Conservation (phyloP, 2,888 invertebrate species). For the Drosophila robusta region DNA sequence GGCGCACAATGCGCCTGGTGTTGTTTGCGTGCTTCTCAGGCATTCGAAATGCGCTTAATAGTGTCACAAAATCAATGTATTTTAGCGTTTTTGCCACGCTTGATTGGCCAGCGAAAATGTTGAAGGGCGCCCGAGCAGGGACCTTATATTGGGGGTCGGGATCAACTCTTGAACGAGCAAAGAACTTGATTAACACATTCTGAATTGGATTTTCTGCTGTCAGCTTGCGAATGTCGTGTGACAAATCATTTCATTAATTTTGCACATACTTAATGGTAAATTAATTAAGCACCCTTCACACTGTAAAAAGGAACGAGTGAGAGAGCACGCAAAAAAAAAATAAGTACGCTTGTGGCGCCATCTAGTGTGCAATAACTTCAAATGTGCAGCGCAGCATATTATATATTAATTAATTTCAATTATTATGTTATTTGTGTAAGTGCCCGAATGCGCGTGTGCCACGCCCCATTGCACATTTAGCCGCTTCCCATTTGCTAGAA, state of each 20-base stretch:
- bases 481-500: conserved; percentile 5
- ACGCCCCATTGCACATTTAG: conserved; percentile 6
- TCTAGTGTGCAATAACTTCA: conserved; percentile 32
- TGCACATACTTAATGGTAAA: conserved; percentile 73
- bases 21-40: conserved; percentile 68
- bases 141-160: background rate
- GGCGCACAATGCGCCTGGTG: background rate
- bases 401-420: conserved; percentile 78
- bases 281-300: conserved; percentile 61
- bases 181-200: conserved; percentile 66
- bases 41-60: conserved; percentile 68
- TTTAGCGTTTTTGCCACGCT: conserved; percentile 70
- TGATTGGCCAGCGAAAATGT: conserved; percentile 44
- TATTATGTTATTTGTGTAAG: conserved; percentile 56
- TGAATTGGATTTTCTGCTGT: conserved; percentile 40
- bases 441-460: conserved; percentile 2
- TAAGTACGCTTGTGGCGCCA: conserved; percentile 23
- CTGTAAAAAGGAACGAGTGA: background rate
- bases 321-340: no score
- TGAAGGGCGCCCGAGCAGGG: background rate
- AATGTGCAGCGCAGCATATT: conserved; percentile 57
- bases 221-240: conserved; percentile 50
- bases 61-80: conserved; percentile 81
- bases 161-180: conserved; percentile 14
- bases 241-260: conserved; percentile 79